Evolutionary conservation across 2,797 vertebrate genomes (phyloP), one percentile per base, ranked within the genome.

Genomic region (Acanthurus leucopareius): DNA sequence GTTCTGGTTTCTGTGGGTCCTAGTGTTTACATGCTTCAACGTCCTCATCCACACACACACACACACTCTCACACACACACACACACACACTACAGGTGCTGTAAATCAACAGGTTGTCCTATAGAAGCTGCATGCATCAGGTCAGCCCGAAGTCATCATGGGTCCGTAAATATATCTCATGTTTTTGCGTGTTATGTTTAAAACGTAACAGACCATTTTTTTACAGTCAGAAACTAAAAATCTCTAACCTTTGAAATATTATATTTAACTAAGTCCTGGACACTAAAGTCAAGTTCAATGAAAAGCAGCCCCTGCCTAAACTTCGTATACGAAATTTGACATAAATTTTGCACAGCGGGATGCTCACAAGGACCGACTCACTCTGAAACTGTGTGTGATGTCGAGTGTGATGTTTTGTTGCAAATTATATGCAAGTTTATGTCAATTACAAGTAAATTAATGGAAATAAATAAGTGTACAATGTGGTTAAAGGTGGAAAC

Each of bases 11-110:
- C 16, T 28, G 25, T 15, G 16, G 20, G 16, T 38, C n/a, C n/a
- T n/a, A n/a, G n/a, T n/a, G n/a, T n/a, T 71, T 20, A 22, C 78
- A 85, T 90, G 68, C 86, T 40, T 75, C 6, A 48, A 20, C 86
- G 88, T 87, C 88, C 62, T 80, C 67, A 75, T 38, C 60, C n/a
- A 19, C 25, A 64, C 67, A 59, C 56, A 15, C n/a, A 53, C 75
- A 56, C 69, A 59, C 71, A 64, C 69, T 51, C 72, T 52, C 61
- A 71, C 81, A 78, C 57, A 52, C 13, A 52, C 54, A 53, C 58
- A 49, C 73, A 64, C 67, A n/a, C 77, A 56, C 69, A 15, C 28
- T 17, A 16, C 66, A 82, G 51, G 67, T 79, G 69, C 1, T 40
- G 25, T 53, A 71, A 69, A 77, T 70, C 70, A 42, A 80, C 73